Evolutionary conservation across 2,888 invertebrate species (phyloP).

Genomic region (Hypomecis punctinalis): DNA sequence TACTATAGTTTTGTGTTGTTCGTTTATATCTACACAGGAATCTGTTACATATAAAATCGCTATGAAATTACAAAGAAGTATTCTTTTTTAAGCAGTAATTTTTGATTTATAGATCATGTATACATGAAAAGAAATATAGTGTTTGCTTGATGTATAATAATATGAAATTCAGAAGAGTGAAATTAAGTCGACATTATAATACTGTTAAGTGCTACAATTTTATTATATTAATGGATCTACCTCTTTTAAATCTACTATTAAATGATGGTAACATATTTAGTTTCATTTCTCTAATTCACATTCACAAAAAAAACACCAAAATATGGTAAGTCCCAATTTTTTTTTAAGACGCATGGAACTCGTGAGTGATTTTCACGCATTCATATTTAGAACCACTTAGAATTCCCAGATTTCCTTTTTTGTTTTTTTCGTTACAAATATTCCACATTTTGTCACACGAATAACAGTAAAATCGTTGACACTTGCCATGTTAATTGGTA

Average conservation of each 20-base stretch:
- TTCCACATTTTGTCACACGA: constrained; percentile 43
- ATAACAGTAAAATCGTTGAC: constrained; percentile 76
- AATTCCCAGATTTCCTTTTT: constrained; percentile 54
- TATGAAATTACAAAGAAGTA: too few species aligned
- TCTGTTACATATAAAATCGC: too few species aligned
- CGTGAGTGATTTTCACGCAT: constrained; percentile 33
- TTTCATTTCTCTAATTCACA: constrained; percentile 2
- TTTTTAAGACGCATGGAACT: constrained; percentile 1
- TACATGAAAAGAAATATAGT: too few species aligned
- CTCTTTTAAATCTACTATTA: background rate
- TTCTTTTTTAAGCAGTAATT: too few species aligned
- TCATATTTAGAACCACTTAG: constrained; percentile 24
- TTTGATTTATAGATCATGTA: too few species aligned
- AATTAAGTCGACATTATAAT: background rate
- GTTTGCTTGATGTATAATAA: too few species aligned
- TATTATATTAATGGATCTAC: background rate
- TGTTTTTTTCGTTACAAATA: constrained; percentile 50
- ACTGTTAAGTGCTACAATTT: background rate
- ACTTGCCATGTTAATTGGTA: constrained; percentile 73
- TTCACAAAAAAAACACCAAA: background rate
- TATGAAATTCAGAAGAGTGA: too few species aligned
- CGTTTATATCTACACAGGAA: too few species aligned
- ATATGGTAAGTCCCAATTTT: background rate
- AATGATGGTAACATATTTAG: constrained; percentile 1
- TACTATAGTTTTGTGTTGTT: too few species aligned